Conservation (phyloP, 2,113 vertebrate species). For the Halichoerus grypus region DNA sequence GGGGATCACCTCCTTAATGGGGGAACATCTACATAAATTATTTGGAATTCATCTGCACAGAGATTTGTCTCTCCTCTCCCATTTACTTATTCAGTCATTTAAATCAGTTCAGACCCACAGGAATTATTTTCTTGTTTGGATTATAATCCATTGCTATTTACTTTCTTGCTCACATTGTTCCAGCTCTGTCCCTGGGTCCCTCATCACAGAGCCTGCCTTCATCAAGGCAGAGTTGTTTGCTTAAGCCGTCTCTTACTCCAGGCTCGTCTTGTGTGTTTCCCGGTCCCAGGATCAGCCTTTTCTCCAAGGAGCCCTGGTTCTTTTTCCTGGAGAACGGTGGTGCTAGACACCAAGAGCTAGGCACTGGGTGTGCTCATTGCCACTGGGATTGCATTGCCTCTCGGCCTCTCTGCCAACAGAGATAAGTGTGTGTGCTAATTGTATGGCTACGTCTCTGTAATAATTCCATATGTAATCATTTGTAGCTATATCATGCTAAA, state of each 20-base stretch:
- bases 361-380: background rate
- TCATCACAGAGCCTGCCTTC: fast-evolving
- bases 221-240: fast-evolving
- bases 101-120: background rate
- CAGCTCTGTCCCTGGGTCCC: background rate
- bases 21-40: fast-evolving
- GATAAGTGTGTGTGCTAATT: fast-evolving
- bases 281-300: fast-evolving
- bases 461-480: fast-evolving
- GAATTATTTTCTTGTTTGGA: fast-evolving
- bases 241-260: background rate
- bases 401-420: fast-evolving
- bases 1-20: background rate
- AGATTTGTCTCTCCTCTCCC: background rate
- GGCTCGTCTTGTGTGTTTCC: background rate
- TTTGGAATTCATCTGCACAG: background rate
- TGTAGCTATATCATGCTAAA: no score
- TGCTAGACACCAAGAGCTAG: background rate
- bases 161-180: background rate
- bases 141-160: fast-evolving
- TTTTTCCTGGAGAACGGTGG: background rate
- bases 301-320: background rate
- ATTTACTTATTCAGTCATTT: background rate
- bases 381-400: background rate
- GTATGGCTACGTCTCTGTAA: fast-evolving